Evolutionary conservation across 2,797 vertebrate genomes (phyloP), one percentile per base, ranked within the genome.

Genomic region (Parotocinclus haroldoi): DNA sequence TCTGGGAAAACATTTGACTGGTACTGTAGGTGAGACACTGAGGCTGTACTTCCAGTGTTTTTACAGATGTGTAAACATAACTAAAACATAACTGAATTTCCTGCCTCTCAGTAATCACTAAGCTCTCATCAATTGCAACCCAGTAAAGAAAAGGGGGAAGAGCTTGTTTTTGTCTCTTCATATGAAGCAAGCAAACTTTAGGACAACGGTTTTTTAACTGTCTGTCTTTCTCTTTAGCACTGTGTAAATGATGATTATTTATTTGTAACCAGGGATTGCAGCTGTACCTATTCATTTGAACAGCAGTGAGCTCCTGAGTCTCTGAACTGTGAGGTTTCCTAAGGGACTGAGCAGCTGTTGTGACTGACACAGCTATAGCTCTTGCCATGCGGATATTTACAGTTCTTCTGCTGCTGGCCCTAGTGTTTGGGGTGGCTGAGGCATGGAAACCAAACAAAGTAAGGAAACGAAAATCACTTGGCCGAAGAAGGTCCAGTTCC

Each of bases 311-410:
- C 54, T 58, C 13, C 55, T 9, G 11, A 38, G 11, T 59, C 61
- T 58, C 66, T 73, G 59, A 75, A 82, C 86, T 82, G 52, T 68
- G 16, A 38, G 45, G 14, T 6, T 56, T 67, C 56, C 81, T 71
- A 73, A 85, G 68, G 59, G 84, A 84, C 38, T 63, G 39, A 19
- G 39, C 46, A 70, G 69, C 13, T 45, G 40, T 55, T 27, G 27
- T 27, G 27, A 27, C 27, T 27, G 27, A 27, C 27, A 27, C 46
- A 70, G 69, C 13, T 45, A 36, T 55, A 62, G 58, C 79, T 89
- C 71, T 79, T 89, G 89, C 78, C 84, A 98, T 98, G 96, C 92
- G 79, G 72, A 81, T 89, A 80, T 78, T 92, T 67, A 76, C 79
- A 71, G 57, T 87, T 57, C 54, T 93, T 77, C 76, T 93, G 70